Evolutionary conservation across 2,888 invertebrate species (phyloP).

Genomic region (Harpagoxenus sublaevis): DNA sequence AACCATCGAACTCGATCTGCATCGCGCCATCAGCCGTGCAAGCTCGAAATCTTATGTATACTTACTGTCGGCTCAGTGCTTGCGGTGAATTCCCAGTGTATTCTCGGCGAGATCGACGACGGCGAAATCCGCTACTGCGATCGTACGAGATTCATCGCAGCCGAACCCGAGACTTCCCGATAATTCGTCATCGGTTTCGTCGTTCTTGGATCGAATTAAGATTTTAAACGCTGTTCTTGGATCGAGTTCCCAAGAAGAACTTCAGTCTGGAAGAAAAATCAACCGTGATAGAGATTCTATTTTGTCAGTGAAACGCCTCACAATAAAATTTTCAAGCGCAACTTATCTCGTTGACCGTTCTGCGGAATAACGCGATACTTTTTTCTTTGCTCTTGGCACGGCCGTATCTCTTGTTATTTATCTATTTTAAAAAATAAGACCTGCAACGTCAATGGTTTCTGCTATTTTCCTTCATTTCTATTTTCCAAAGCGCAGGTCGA

Average conservation of each 20-base stretch:
- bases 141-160: neutral
- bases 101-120: conserved; percentile 7
- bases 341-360: neutral
- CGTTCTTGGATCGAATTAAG: neutral
- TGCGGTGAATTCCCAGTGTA: conserved; percentile 11
- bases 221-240: neutral
- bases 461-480: neutral
- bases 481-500: neutral
- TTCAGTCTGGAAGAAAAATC: neutral
- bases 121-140: conserved; percentile 2
- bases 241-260: neutral
- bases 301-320: neutral
- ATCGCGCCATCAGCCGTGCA: conserved; percentile 47
- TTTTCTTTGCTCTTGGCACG: neutral
- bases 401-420: neutral
- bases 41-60: conserved; percentile 42
- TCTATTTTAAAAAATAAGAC: neutral
- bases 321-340: neutral
- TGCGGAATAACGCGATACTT: neutral
- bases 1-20: conserved; percentile 12
- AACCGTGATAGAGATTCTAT: neutral
- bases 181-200: neutral
- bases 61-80: conserved; percentile 8
- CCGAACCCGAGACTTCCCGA: neutral
- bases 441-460: neutral